Evolutionary conservation across 1,140 invertebrate genomes (phyloP).

Genomic region (Caenorhabditis elegans): WBcel235 BX284606.5:13877001-13877500

Average conservation of each 20-base stretch:
- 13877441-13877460: neutral
- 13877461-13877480: conserved; percentile 4
- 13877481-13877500: neutral
- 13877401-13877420: conserved; percentile 15
- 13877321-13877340: conserved; percentile 34
- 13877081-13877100: neutral
- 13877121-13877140: neutral
- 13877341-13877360: conserved; percentile 37
- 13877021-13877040: neutral
- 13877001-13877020: too few relatives aligned
- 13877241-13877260: too few relatives aligned
- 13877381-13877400: neutral
- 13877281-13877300: conserved; percentile 19
- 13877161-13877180: too few relatives aligned
- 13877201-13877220: too few relatives aligned
- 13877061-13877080: neutral
- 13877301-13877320: conserved; percentile 10
- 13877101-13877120: neutral
- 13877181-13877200: too few relatives aligned
- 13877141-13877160: too few relatives aligned
- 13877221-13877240: too few relatives aligned
- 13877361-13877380: neutral
- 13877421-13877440: neutral
- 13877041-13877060: neutral
- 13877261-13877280: neutral